Evolutionary conservation across 1,140 invertebrate species (phyloP).

Genomic region (Trichonephila clavipes): DNA sequence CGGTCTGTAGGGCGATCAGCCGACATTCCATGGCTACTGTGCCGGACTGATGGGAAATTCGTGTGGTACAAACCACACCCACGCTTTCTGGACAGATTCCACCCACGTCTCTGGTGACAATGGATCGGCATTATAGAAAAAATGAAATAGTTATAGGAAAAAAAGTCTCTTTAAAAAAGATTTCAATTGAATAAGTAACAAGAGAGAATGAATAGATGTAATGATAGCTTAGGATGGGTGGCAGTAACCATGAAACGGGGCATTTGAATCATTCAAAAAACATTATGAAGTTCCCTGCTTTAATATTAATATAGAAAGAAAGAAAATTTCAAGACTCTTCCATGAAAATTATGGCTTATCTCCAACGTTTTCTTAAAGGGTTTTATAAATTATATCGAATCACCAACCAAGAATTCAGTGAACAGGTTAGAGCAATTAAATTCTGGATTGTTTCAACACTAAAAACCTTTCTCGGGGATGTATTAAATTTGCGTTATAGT

Average conservation of each 20-base stretch:
- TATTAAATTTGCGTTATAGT: no score
- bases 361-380: no score
- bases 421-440: no score
- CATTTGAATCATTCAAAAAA: no score
- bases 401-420: no score
- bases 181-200: not conserved
- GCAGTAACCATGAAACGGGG: not conserved
- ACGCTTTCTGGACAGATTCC: not conserved
- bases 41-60: not conserved
- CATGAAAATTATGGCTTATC: no score
- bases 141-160: not conserved
- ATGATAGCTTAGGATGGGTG: not conserved
- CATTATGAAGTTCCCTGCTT: no score
- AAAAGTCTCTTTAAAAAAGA: not conserved
- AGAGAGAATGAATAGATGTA: not conserved
- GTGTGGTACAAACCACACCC: not conserved
- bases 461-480: no score
- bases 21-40: constrained; percentile 13
- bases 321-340: no score
- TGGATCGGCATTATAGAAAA: not conserved
- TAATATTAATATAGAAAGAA: no score
- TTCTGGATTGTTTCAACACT: no score
- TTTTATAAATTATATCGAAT: no score
- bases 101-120: not conserved
- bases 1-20: constrained; percentile 41